A percentile compares a stretch with the other conserved stretches of the same genome.
Conservation (phyloP, 2,888 invertebrate genomes). For the Rhagium mordax region DNA sequence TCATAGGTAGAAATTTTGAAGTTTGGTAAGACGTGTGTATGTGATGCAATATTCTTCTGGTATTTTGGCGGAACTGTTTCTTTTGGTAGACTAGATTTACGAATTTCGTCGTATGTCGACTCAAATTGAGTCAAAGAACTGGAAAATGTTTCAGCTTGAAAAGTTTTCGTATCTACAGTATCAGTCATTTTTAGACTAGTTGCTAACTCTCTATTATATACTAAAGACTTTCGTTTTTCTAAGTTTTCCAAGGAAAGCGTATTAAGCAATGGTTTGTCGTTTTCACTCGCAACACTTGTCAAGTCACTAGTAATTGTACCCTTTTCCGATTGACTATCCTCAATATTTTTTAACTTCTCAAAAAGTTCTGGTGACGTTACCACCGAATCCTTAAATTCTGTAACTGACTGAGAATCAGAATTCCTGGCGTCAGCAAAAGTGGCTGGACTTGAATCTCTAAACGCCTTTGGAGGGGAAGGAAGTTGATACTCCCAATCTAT, state of each 20-base stretch:
- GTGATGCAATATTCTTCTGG: conserved; percentile 32
- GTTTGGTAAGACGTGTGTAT: conserved; percentile 64
- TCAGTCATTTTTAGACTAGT: conserved; percentile 67
- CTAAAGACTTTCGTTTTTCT: conserved; percentile 67
- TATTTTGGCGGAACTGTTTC: conserved; percentile 34
- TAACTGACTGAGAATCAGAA: conserved; percentile 46
- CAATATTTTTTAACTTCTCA: conserved; percentile 64
- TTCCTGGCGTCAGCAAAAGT: conserved; percentile 54
- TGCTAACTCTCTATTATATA: conserved; percentile 68
- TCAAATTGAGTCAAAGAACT: conserved; percentile 55
- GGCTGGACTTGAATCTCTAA: conserved; percentile 70
- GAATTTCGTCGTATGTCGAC: conserved; percentile 54
- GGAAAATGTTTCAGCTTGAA: conserved; percentile 52
- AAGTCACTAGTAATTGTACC: conserved; percentile 54
- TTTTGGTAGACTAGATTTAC: conserved; percentile 51
- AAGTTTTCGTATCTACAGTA: conserved; percentile 42
- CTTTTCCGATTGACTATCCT: conserved; percentile 58
- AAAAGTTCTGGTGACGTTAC: conserved; percentile 67
- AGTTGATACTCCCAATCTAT: conserved; percentile 74
- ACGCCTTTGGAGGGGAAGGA: conserved; percentile 75
- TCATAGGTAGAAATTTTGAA: conserved; percentile 70
- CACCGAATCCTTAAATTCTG: conserved; percentile 67
- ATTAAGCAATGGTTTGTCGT: conserved; percentile 62
- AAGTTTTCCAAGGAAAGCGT: conserved; percentile 67
- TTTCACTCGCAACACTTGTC: conserved; percentile 59